Conservation (phyloP, 2,888 invertebrate genomes). For the Eupithecia subumbrata region DNA sequence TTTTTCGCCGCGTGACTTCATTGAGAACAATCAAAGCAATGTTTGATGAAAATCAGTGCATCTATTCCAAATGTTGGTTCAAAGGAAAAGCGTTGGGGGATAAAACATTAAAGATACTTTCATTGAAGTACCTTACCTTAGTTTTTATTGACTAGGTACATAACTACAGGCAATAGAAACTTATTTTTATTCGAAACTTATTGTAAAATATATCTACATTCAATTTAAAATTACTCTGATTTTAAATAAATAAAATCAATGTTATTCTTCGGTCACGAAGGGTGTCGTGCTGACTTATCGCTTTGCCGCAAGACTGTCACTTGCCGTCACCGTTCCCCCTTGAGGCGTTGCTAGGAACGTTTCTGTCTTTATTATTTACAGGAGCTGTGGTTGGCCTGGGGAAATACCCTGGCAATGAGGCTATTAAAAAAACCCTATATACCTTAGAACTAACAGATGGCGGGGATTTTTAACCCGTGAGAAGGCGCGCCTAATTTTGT, state of each 20-base stretch:
- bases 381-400: neutral
- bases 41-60: neutral
- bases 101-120: neutral
- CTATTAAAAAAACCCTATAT: neutral
- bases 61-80: neutral
- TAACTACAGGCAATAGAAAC: too few relatives aligned
- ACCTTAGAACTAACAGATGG: neutral
- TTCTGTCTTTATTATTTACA: constrained; percentile 4
- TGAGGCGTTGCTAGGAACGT: constrained; percentile 9
- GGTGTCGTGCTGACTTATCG: constrained; percentile 70
- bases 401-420: neutral
- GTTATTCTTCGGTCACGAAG: constrained; percentile 44
- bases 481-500: too few relatives aligned
- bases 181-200: too few relatives aligned
- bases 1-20: neutral
- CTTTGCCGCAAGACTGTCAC: constrained; percentile 55
- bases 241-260: constrained; percentile 47
- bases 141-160: neutral
- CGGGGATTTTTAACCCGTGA: too few relatives aligned
- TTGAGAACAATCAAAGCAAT: neutral
- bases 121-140: neutral
- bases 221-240: neutral
- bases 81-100: neutral
- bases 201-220: neutral
- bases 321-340: constrained; percentile 58